Conservation (phyloP, 2,888 invertebrate genomes). For the Halictus quadricinctus region DNA sequence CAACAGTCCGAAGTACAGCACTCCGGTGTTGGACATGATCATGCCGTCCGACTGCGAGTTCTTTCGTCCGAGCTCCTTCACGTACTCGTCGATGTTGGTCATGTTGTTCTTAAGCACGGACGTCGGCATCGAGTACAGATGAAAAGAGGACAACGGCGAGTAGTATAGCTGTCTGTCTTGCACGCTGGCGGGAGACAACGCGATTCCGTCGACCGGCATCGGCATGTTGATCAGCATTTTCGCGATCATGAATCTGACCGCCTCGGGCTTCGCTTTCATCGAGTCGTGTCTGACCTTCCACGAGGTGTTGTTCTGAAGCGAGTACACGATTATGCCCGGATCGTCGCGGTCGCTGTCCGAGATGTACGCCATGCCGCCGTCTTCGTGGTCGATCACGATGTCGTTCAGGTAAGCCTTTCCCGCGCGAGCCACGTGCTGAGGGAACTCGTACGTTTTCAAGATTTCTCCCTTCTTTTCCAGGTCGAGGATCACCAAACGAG, state of each 20-base stretch:
- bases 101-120: conserved; percentile 85
- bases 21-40: conserved; percentile 88
- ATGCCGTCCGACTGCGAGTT: conserved; percentile 89
- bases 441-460: conserved; percentile 85
- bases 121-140: conserved; percentile 87
- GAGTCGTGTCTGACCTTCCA: conserved; percentile 89
- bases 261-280: conserved; percentile 86
- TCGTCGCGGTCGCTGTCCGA: conserved; percentile 88
- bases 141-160: conserved; percentile 87
- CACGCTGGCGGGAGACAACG: conserved; percentile 85
- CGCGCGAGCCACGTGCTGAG: conserved; percentile 84
- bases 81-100: conserved; percentile 79
- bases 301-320: conserved; percentile 85
- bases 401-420: conserved; percentile 88
- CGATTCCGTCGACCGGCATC: conserved; percentile 88
- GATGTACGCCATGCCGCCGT: conserved; percentile 88
- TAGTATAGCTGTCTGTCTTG: conserved; percentile 84
- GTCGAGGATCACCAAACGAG: conserved; percentile 88
- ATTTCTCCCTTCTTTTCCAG: conserved; percentile 85
- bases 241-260: conserved; percentile 85
- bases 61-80: conserved; percentile 86
- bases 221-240: conserved; percentile 85
- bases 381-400: conserved; percentile 88
- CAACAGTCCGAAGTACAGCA: conserved; percentile 88
- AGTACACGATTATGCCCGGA: conserved; percentile 89